Evolutionary conservation across 2,797 vertebrate species (phyloP), one percentile per base, ranked within the genome.

Genomic region (Spheniscus humboldti): DNA sequence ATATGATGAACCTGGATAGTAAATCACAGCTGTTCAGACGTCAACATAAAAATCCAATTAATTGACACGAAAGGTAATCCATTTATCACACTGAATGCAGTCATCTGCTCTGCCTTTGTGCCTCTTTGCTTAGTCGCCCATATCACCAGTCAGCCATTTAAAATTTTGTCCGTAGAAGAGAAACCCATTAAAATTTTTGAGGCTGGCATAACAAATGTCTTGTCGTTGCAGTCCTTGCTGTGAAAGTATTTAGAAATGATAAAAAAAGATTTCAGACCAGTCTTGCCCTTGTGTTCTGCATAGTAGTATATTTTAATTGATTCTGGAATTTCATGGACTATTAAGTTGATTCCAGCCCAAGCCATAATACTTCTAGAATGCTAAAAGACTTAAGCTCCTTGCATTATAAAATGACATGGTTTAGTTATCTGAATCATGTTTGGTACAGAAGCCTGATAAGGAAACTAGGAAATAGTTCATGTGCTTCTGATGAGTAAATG

Each of bases 11-110:
- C 19, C 30, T 67, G 43, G 39, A 20, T 67, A 71, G 85, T 57
- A 78, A 85, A 86, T 87, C 74, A 47, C 74, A 94, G 74, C 78
- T 74, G 27, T 74, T 80, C 25, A 37, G 66, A 89, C 72, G 30
- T 84, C 55, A 85, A 53, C 28, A 31, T 96, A 88, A 80, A 90
- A 93, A 88, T 88, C 75, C 62, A 86, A 18, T 95, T 82, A 90
- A 71, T 59, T 82, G 63, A 28, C 39, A 72, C 53, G 79, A 72
- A 90, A 88, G 73, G 63, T 78, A 88, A 59, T 82, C 62, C 48
- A 33, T 96, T 87, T 95, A 88, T 95, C 67, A 71, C 39, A 53
- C 39, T 15, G 16, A 75, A 31, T 77, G 57, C 90, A 81, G 48
- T 84, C 57, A 57, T 72, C 75, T 68, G 64, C 53, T 88, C 66